Conservation (phyloP, 2,113 vertebrate genomes). For the Taxidea taxus region DNA sequence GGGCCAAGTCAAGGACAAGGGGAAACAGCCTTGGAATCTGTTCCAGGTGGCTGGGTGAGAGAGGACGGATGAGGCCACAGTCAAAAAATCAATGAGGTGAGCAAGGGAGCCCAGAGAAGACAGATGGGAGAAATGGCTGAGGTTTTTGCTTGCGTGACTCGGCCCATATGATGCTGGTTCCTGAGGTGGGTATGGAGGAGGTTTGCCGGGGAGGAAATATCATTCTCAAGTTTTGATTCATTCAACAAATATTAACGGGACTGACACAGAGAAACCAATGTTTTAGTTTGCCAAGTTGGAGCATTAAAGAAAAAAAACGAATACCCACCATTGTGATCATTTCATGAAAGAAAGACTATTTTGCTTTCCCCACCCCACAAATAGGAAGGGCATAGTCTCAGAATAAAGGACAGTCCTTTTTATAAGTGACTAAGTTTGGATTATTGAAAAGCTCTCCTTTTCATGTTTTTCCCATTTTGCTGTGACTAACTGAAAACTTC, state of each 20-base stretch:
- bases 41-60: neutral
- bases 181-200: neutral
- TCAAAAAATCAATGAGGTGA: neutral
- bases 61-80: neutral
- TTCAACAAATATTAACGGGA: neutral
- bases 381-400: neutral
- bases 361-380: neutral
- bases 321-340: neutral
- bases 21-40: neutral
- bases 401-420: neutral
- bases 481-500: neutral
- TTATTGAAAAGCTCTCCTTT: constrained; percentile 21
- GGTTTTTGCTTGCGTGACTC: neutral
- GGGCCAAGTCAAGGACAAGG: neutral
- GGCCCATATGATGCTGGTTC: neutral
- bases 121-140: neutral
- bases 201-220: neutral
- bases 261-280: neutral
- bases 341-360: neutral
- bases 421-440: neutral
- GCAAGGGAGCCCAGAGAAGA: neutral
- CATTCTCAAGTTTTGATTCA: neutral
- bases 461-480: neutral
- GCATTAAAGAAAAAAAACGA: neutral
- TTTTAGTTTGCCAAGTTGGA: constrained; percentile 18